These are phyloP conservation scores for Drosophila niveifrons DNA, from an alignment of 2,888 invertebrate genomes.

Conservation along the genomic window DNA sequence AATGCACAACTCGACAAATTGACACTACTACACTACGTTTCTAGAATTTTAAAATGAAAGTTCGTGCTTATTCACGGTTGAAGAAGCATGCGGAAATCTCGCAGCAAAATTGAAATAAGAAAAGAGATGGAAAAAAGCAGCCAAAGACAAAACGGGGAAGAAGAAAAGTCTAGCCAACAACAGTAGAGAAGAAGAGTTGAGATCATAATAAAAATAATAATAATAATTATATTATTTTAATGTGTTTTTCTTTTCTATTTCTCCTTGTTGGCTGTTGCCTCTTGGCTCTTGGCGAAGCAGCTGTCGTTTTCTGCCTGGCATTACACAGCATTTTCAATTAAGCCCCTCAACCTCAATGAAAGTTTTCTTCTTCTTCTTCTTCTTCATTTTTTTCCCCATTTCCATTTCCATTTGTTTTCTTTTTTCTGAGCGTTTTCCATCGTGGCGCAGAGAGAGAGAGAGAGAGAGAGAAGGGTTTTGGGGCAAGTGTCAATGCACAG, in stretches of 20 bases:
- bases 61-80: slow-evolving; percentile 81
- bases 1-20: slow-evolving; percentile 61
- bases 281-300: slow-evolving; percentile 47
- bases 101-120: slow-evolving; percentile 16
- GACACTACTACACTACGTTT: slow-evolving; percentile 46
- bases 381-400: slow-evolving; percentile 11
- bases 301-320: slow-evolving; percentile 59
- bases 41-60: slow-evolving; percentile 80
- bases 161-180: slow-evolving; percentile 45
- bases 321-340: slow-evolving; percentile 77
- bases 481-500: slow-evolving; percentile 51
- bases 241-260: slow-evolving; percentile 58
- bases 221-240: slow-evolving; percentile 78
- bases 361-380: slow-evolving; percentile 42
- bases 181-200: slow-evolving; percentile 40
- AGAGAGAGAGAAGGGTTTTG: slow-evolving; percentile 30
- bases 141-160: not conserved
- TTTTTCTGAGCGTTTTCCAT: not conserved
- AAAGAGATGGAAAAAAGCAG: slow-evolving; percentile 17
- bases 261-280: slow-evolving; percentile 1
- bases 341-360: slow-evolving; percentile 52
- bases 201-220: slow-evolving; percentile 14
- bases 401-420: slow-evolving; percentile 1
- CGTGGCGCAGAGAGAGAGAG: not conserved
- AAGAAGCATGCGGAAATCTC: slow-evolving; percentile 78